phyloP scores from a whole-genome alignment of 2,797 vertebrate genomes.

The Chromobotia macracanthus region DNA sequence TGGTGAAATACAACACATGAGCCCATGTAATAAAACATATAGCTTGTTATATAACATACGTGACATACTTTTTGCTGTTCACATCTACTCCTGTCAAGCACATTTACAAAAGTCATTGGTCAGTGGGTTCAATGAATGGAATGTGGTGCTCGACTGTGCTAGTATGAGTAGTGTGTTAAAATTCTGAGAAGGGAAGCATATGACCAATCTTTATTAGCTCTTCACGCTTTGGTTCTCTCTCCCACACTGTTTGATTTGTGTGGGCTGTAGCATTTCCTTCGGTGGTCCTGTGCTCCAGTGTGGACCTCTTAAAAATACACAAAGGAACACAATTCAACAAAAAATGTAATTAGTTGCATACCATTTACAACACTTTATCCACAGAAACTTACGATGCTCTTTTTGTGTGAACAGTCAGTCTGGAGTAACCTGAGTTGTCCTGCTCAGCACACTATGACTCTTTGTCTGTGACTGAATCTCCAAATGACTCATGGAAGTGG shows the following conservation, averaged over 20 bases:
- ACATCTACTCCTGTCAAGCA: not conserved
- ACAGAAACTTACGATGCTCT: not conserved
- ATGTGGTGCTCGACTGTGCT: not conserved
- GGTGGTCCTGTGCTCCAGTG: slow-evolving; percentile 52
- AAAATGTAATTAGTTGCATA: not conserved
- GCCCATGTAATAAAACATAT: not conserved
- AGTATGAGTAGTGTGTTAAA: slow-evolving; percentile 1
- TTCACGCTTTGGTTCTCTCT: slow-evolving; percentile 27
- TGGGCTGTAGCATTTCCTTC: slow-evolving; percentile 65
- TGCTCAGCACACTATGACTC: not conserved
- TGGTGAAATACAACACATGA: not conserved
- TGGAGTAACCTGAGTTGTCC: not conserved
- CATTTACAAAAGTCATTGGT: not conserved
- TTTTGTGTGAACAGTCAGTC: not conserved
- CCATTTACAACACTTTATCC: not conserved
- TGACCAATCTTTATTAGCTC: slow-evolving; percentile 33
- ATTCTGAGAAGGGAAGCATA: slow-evolving; percentile 10
- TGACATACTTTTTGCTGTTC: not conserved
- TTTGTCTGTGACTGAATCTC: too few species aligned
- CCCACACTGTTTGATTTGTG: slow-evolving; percentile 47
- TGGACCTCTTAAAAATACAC: slow-evolving; percentile 60
- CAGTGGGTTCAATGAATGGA: slow-evolving; percentile 1
- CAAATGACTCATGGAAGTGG: too few species aligned
- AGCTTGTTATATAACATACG: not conserved
- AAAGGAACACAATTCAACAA: slow-evolving; percentile 41